Percentiles rank a stretch among this genome's conserved stretches.
phyloP scores from a whole-genome alignment of 1,140 invertebrate species.

The Calosoma granatense region DNA sequence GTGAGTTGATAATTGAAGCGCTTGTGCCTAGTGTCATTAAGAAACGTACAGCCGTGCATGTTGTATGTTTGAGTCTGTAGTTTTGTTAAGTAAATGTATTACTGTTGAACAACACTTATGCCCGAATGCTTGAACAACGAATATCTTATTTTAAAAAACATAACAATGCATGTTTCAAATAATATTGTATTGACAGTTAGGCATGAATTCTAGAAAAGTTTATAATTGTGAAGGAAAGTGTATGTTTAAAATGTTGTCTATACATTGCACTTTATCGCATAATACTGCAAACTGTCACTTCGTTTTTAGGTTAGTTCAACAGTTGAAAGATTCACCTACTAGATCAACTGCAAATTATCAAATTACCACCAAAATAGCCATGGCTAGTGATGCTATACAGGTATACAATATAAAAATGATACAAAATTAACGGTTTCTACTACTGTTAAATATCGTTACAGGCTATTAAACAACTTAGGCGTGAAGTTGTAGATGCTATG shows the following conservation, averaged over 20 bases:
- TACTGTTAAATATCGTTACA: conserved; percentile 32
- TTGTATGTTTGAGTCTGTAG: not conserved
- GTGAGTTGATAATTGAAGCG: conserved; percentile 43
- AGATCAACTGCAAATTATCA: conserved; percentile 44
- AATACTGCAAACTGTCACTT: not conserved
- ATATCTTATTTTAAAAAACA: no score
- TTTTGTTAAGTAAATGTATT: not conserved
- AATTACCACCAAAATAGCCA: conserved; percentile 60
- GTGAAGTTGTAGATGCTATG: conserved; percentile 72
- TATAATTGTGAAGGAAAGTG: no score
- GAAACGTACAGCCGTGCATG: conserved; percentile 9
- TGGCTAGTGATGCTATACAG: conserved; percentile 67
- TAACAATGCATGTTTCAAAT: no score
- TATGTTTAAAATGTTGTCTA: no score
- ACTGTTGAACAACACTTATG: no score
- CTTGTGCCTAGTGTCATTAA: conserved; percentile 6
- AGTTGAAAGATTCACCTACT: conserved; percentile 65
- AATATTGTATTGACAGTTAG: no score
- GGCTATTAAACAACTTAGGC: conserved; percentile 63
- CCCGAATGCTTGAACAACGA: no score
- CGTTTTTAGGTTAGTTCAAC: conserved; percentile 59
- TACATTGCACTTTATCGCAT: no score
- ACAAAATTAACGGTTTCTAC: conserved; percentile 7
- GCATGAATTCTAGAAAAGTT: no score
- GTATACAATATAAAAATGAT: conserved; percentile 20